Percentiles rank a stretch among this genome's conserved stretches.
Conservation (phyloP, 2,888 invertebrate genomes). For the Athalia rosae region DNA sequence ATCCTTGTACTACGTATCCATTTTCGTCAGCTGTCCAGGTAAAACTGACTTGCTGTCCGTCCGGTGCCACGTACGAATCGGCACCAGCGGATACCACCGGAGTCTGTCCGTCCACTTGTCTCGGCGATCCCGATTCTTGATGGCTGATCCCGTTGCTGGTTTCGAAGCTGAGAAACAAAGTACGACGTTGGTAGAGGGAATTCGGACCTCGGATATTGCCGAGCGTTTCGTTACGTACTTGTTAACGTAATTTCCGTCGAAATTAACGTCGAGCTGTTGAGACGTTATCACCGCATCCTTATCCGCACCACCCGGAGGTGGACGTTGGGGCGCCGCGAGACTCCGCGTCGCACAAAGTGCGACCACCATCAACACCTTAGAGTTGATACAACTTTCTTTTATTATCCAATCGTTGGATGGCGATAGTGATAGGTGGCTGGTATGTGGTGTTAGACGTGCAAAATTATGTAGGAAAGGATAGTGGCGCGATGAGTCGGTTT, state of each 20-base stretch:
- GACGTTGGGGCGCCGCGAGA: conserved; percentile 66
- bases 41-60: conserved; percentile 72
- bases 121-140: conserved; percentile 72
- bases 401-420: neutral
- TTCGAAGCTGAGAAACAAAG: conserved; percentile 68
- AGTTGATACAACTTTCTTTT: neutral
- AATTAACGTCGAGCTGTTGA: conserved; percentile 71
- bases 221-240: conserved; percentile 64
- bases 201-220: neutral
- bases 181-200: conserved; percentile 11
- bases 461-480: neutral
- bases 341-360: conserved; percentile 66
- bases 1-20: conserved; percentile 72
- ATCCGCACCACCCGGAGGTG: conserved; percentile 61
- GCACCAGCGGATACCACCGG: conserved; percentile 72
- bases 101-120: conserved; percentile 69
- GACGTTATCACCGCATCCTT: conserved; percentile 71
- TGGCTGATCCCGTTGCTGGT: conserved; percentile 74
- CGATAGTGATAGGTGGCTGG: neutral
- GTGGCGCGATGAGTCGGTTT: neutral
- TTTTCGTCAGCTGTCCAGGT: conserved; percentile 72
- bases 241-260: conserved; percentile 71
- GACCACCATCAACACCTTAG: conserved; percentile 67
- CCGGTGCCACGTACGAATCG: conserved; percentile 72
- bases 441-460: neutral